Conservation (phyloP, 2,797 vertebrate species). For the Crocidura indochinensis region DNA sequence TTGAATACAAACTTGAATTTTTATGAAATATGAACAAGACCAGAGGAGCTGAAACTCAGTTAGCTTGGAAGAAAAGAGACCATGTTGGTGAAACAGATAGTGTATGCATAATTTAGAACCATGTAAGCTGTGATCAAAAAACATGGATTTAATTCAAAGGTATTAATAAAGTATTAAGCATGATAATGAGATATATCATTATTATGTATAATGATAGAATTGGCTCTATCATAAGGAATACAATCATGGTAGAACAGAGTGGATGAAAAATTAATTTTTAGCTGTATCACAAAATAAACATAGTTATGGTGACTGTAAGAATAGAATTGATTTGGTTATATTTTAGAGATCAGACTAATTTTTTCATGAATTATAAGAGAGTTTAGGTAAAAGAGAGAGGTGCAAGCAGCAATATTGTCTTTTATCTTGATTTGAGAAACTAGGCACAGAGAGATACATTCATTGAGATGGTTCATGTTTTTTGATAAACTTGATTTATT, state of each 20-base stretch:
- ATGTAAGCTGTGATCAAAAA: slow-evolving; percentile 34
- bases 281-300: background rate
- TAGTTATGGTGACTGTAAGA: background rate
- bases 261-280: background rate
- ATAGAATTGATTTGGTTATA: background rate
- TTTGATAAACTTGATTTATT: slow-evolving; percentile 41
- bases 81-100: background rate
- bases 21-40: slow-evolving; percentile 27
- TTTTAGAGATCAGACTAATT: background rate
- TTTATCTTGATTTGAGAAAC: slow-evolving; percentile 5
- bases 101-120: background rate
- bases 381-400: background rate
- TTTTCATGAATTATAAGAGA: background rate
- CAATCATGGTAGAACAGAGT: background rate
- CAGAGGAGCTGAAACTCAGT: background rate
- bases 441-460: background rate
- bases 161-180: slow-evolving; percentile 44
- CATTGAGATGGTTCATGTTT: background rate
- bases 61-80: slow-evolving; percentile 17
- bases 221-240: background rate
- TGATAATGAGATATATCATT: slow-evolving; percentile 24
- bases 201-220: background rate
- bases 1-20: slow-evolving; percentile 44
- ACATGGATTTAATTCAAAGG: slow-evolving; percentile 57
- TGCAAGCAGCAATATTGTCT: background rate